Evolutionary conservation across 2,113 vertebrate genomes (phyloP).

Genomic region (Nematolebias whitei): DNA sequence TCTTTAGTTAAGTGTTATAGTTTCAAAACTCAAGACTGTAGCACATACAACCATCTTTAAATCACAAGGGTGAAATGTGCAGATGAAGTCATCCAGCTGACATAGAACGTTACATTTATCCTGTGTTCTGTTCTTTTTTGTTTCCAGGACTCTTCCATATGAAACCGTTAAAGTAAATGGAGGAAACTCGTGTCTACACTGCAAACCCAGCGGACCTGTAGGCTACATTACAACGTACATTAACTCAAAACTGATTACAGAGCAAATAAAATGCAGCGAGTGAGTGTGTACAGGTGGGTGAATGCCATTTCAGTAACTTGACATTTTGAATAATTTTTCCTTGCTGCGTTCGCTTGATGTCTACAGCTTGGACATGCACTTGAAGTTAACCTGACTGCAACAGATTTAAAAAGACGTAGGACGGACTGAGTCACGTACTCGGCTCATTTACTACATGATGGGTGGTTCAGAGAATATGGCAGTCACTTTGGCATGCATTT

Average conservation of each 20-base stretch:
- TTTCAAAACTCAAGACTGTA: no score
- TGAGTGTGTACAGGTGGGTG: slow-evolving; percentile 23
- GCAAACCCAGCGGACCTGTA: slow-evolving; percentile 10
- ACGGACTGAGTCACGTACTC: slow-evolving; percentile 25
- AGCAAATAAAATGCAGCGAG: slow-evolving; percentile 11
- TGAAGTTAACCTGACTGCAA: slow-evolving; percentile 59
- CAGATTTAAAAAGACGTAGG: slow-evolving; percentile 29
- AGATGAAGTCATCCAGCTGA: not conserved
- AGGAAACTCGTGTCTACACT: slow-evolving; percentile 21
- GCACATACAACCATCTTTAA: not conserved
- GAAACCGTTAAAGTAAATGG: slow-evolving; percentile 28
- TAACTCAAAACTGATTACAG: not conserved
- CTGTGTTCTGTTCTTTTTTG: slow-evolving; percentile 12
- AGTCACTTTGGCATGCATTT: slow-evolving; percentile 66
- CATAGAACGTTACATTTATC: not conserved
- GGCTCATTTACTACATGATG: slow-evolving; percentile 23
- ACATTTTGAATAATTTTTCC: slow-evolving; percentile 30
- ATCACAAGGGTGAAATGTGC: not conserved
- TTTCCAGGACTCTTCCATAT: slow-evolving; percentile 47
- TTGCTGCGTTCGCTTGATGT: slow-evolving; percentile 40
- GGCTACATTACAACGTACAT: slow-evolving; percentile 31
- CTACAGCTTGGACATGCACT: slow-evolving; percentile 63
- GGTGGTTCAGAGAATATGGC: slow-evolving; percentile 28
- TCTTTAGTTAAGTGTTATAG: no score
- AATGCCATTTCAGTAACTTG: slow-evolving; percentile 39